Evolutionary conservation across 2,888 invertebrate genomes (phyloP).

Genomic region (Aplocera efformata): DNA sequence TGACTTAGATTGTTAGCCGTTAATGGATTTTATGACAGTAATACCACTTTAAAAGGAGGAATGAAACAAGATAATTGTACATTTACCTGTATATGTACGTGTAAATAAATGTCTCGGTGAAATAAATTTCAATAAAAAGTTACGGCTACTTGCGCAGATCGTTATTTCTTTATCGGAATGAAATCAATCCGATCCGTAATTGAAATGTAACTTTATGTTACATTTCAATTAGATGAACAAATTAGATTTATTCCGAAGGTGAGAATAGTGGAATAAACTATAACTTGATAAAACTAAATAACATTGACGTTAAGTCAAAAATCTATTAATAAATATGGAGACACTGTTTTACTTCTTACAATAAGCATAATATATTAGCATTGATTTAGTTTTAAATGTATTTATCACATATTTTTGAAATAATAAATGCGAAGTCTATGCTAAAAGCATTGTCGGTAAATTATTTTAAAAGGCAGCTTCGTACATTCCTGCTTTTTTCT

Average conservation of each 20-base stretch:
- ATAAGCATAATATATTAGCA: too few relatives aligned
- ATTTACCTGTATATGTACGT: slow-evolving; percentile 36
- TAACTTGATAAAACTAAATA: too few relatives aligned
- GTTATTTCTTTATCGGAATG: slow-evolving; percentile 19
- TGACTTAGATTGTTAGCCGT: slow-evolving; percentile 36
- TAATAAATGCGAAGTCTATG: too few relatives aligned
- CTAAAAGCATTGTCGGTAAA: too few relatives aligned
- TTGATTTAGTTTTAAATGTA: too few relatives aligned
- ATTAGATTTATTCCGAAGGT: slow-evolving; percentile 1
- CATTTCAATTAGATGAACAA: too few relatives aligned
- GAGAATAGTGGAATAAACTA: neutral
- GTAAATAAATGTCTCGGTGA: slow-evolving; percentile 39
- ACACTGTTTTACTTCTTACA: too few relatives aligned
- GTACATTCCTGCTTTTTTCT: too few relatives aligned
- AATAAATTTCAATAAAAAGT: slow-evolving; percentile 28
- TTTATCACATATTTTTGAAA: too few relatives aligned
- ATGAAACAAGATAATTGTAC: slow-evolving; percentile 46
- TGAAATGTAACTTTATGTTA: slow-evolving; percentile 8
- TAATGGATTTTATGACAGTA: slow-evolving; percentile 52
- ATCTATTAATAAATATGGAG: too few relatives aligned
- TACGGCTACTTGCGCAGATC: slow-evolving; percentile 23
- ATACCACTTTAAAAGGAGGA: slow-evolving; percentile 58
- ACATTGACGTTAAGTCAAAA: too few relatives aligned
- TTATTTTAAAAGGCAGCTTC: too few relatives aligned
- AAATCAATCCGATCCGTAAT: slow-evolving; percentile 14